These are phyloP conservation scores for Fistularia tabacaria DNA, from an alignment of 2,797 vertebrate genomes.

Conservation along the genomic window DNA sequence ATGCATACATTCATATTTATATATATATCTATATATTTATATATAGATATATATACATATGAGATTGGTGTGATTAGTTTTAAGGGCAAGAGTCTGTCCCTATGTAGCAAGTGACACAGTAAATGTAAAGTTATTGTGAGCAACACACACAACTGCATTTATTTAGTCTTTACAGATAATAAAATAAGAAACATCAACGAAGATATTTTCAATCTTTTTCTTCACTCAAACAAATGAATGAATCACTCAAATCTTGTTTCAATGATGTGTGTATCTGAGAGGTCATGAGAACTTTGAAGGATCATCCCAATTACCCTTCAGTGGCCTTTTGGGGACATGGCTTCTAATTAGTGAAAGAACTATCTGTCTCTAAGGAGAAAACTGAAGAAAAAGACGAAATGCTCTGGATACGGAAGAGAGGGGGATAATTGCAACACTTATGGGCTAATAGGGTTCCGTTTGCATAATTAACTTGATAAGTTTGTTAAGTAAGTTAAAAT, in stretches of 20 bases:
- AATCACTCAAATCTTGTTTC: slow-evolving; percentile 55
- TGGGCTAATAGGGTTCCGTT: slow-evolving; percentile 25
- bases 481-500: slow-evolving; percentile 25
- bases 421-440: slow-evolving; percentile 23
- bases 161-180: not conserved
- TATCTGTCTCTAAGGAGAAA: slow-evolving; percentile 46
- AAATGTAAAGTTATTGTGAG: too few relatives aligned
- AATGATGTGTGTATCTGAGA: slow-evolving; percentile 61
- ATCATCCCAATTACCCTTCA: slow-evolving; percentile 68
- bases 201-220: not conserved
- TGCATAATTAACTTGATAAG: slow-evolving; percentile 47
- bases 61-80: too few relatives aligned
- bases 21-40: too few relatives aligned
- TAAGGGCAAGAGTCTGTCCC: too few relatives aligned
- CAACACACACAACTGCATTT: too few relatives aligned
- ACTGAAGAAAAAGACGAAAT: slow-evolving; percentile 38
- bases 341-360: slow-evolving; percentile 65
- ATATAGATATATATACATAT: too few relatives aligned
- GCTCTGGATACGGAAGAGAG: slow-evolving; percentile 37
- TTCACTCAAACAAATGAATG: slow-evolving; percentile 48
- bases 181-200: not conserved
- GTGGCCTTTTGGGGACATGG: slow-evolving; percentile 65
- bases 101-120: too few relatives aligned
- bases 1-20: too few relatives aligned
- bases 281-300: slow-evolving; percentile 67